Evolutionary conservation across 1,140 invertebrate genomes (phyloP).

Genomic region (Oedothorax gibbosus): DNA sequence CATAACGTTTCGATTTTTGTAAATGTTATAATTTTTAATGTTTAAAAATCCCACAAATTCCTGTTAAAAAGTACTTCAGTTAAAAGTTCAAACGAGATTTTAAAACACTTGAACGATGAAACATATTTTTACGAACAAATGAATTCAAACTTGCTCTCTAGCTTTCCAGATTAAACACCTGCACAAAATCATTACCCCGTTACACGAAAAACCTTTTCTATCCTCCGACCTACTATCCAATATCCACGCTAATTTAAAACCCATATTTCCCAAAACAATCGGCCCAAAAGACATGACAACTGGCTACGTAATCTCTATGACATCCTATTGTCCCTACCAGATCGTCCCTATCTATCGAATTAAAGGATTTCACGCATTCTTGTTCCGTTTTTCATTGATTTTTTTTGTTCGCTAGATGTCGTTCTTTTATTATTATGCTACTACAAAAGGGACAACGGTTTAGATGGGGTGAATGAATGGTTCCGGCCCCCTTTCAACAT

Average conservation of each 20-base stretch:
- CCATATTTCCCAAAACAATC: background rate
- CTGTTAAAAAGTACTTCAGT: no score
- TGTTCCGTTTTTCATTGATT: background rate
- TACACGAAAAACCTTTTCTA: background rate
- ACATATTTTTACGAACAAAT: background rate
- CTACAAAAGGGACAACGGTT: slow-evolving; percentile 4
- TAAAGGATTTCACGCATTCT: slow-evolving; percentile 10
- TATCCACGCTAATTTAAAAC: background rate
- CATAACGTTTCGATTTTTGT: no score
- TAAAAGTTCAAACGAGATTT: no score
- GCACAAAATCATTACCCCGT: background rate
- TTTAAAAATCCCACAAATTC: no score
- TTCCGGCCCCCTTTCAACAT: background rate
- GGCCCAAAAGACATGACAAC: background rate
- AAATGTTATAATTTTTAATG: no score
- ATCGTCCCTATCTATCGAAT: slow-evolving; percentile 28
- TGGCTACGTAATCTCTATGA: slow-evolving; percentile 17
- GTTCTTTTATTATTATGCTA: slow-evolving; percentile 4
- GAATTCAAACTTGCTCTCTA: background rate
- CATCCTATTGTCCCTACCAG: background rate
- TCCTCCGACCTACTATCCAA: background rate
- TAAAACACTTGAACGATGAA: no score
- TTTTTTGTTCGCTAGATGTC: slow-evolving; percentile 9
- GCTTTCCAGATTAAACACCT: background rate
- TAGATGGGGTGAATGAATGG: background rate